Evolutionary conservation across 2,888 invertebrate species (phyloP), one percentile per base, ranked within the genome.

Genomic region (Andrena praecox): DNA sequence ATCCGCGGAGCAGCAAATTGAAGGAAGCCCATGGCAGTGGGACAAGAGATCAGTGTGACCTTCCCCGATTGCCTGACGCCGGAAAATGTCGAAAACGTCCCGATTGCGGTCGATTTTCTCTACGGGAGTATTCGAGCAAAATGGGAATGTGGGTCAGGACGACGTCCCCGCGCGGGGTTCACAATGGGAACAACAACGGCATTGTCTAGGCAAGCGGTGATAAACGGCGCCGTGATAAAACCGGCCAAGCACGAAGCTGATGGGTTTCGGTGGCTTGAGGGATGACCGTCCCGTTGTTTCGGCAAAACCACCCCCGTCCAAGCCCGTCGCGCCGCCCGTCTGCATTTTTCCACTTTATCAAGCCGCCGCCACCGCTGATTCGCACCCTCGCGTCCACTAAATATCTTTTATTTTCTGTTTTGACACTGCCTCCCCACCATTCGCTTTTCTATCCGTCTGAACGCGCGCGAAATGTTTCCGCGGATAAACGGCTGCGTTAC

Each of bases 141-240:
- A 42, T 64, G 74, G 52, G 76, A 76, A 89, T 89, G 72, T 88
- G 77, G 89, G 89, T 89, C 89, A 89, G 82, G 86, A 87, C 81
- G 83, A 88, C 80, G 88, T 88, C 84, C 86, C 87, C 64, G 86
- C 82, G 89, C 81, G 75, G 74, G 75, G 74, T 56, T 82, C 83
- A 88, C 86, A 90, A 89, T 89, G 82, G 86, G 88, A 87, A 89
- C 86, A 90, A 88, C 87, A 86, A 87, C 87, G 86, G 84, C 85
- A 90, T 91, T 91, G 91, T 91, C 90, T 91, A 89, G 90, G 88
- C 89, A 89, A 89, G 84, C 91, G 85, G 91, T 92, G 92, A 92
- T 91, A 91, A 92, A 92, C 91, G 91, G 90, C 89, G 86, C 84
- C 81, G 87, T 89, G 91, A 91, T 92, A 92, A 92, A 92, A 92